These are phyloP conservation scores for Drosophila leontia DNA, from an alignment of 1,140 invertebrate genomes.

Conservation along the genomic window DNA sequence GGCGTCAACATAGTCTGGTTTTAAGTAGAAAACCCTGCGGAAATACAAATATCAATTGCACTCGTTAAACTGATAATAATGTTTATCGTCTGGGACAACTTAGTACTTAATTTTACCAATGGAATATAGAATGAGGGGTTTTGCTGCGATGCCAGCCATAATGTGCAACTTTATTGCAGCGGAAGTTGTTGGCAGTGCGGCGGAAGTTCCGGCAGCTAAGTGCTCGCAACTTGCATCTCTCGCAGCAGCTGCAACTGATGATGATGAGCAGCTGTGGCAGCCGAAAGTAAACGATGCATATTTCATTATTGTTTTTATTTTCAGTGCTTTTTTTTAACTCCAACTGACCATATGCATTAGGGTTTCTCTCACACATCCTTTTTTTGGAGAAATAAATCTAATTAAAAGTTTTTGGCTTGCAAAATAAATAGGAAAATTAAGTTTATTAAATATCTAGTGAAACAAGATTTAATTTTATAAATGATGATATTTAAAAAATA, in stretches of 20 bases:
- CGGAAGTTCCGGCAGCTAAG: constrained; percentile 30
- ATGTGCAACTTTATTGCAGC: constrained; percentile 28
- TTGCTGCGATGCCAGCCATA: background rate
- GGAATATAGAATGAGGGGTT: background rate
- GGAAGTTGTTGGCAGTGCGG: constrained; percentile 20
- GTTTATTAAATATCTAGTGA: too few species aligned
- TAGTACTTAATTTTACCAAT: constrained; percentile 3
- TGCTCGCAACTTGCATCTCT: constrained; percentile 11
- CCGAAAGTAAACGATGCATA: constrained; percentile 9
- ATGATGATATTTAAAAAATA: too few species aligned
- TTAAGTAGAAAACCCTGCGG: background rate
- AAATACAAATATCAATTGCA: background rate
- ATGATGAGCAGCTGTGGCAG: constrained; percentile 14
- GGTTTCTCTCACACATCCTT: background rate
- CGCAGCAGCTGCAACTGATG: constrained; percentile 6
- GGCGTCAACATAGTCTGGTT: constrained; percentile 1
- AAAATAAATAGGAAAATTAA: background rate
- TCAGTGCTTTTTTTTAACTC: background rate
- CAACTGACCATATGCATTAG: constrained; percentile 9
- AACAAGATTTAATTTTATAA: too few species aligned
- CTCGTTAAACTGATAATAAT: constrained; percentile 1
- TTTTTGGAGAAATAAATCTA: background rate
- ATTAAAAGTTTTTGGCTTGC: background rate
- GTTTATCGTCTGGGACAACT: constrained; percentile 2
- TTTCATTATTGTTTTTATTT: constrained; percentile 2